A percentile compares a stretch with the other conserved stretches of the same genome.
Conservation (phyloP, 2,113 vertebrate species). For the Phaethornis superciliosus region DNA sequence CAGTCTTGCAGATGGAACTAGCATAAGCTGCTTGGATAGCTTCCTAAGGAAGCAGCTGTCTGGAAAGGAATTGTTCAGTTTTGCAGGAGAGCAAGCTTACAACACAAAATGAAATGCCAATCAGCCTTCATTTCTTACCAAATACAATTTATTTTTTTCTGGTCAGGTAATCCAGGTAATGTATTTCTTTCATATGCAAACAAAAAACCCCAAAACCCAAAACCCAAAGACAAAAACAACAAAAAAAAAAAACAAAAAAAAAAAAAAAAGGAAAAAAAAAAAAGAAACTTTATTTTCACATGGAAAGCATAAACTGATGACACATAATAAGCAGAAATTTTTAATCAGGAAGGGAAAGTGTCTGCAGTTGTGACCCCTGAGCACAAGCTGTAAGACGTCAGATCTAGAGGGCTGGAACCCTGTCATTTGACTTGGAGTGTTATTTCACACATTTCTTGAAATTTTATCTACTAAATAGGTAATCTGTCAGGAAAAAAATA, state of each 20-base stretch:
- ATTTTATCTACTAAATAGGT: not conserved
- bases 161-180: not conserved
- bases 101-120: not conserved
- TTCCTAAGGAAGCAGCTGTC: not conserved
- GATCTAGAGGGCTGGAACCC: not conserved
- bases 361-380: not conserved
- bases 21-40: not conserved
- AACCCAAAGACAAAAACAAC: too few relatives aligned
- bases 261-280: too few relatives aligned
- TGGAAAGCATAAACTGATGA: not conserved
- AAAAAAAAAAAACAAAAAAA: too few relatives aligned
- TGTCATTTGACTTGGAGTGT: not conserved
- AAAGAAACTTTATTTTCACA: not conserved
- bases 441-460: conserved; percentile 31
- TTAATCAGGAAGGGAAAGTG: not conserved
- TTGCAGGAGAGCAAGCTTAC: not conserved
- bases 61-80: not conserved
- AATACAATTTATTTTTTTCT: not conserved
- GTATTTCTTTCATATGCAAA: not conserved
- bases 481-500: not conserved
- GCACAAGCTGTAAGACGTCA: not conserved
- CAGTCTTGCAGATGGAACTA: not conserved
- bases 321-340: not conserved
- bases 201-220: too few relatives aligned
- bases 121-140: not conserved